Evolutionary conservation across 23 tunicate species (phyloP).

Genomic region (Styela clava): DNA sequence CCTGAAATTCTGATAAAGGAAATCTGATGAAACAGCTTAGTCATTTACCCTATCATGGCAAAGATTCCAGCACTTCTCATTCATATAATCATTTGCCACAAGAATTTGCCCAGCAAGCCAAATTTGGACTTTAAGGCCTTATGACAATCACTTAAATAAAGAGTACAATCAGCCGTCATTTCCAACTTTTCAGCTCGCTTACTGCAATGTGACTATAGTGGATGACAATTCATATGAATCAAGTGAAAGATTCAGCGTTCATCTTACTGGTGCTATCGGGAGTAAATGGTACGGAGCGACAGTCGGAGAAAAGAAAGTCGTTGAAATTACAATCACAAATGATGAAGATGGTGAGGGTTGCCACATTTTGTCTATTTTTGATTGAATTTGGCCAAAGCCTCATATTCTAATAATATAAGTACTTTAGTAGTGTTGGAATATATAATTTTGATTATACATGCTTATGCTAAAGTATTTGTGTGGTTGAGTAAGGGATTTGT

Average conservation of each 20-base stretch:
- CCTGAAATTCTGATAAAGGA: too few species aligned
- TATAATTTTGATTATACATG: background rate
- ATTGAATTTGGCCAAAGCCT: background rate
- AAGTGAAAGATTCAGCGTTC: slow-evolving; percentile 57
- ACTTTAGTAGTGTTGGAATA: background rate
- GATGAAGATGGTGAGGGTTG: slow-evolving; percentile 87
- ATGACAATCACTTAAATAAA: too few species aligned
- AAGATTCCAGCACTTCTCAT: too few species aligned
- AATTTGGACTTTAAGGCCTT: too few species aligned
- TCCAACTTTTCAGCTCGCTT: slow-evolving; percentile 44
- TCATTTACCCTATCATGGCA: too few species aligned
- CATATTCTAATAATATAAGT: background rate
- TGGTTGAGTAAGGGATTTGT: too few species aligned
- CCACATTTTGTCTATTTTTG: background rate
- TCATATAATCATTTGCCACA: too few species aligned
- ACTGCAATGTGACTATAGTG: slow-evolving; percentile 79
- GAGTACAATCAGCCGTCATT: too few species aligned
- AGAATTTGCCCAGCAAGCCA: too few species aligned
- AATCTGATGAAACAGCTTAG: too few species aligned
- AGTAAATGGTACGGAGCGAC: slow-evolving; percentile 73
- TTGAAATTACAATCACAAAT: slow-evolving; percentile 76
- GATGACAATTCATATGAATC: slow-evolving; percentile 82
- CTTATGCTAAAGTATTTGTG: too few species aligned
- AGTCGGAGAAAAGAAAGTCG: slow-evolving; percentile 61
- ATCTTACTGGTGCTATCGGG: slow-evolving; percentile 50